Evolutionary conservation across 1,140 invertebrate genomes (phyloP), one percentile per base, ranked within the genome.

Genomic region (Pinna nobilis): DNA sequence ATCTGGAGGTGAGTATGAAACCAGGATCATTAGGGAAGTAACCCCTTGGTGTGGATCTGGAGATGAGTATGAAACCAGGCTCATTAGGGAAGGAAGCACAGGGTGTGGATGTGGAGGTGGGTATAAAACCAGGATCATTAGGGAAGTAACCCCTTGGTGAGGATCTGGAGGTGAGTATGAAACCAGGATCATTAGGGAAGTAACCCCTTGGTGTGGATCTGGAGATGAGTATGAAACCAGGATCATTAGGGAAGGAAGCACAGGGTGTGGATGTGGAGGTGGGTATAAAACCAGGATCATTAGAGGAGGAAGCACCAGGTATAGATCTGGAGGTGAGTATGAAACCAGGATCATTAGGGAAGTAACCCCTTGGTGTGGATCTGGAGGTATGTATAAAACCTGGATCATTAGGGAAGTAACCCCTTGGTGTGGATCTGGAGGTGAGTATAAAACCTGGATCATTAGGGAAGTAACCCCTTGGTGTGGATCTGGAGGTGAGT

Each of bases 21-120:
- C 83, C 84, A 25, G 90, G 90, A 7, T 90, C 90, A 6, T 88
- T 91, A 82, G 91, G 91, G 9, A 90, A 89, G 77, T 70, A 88
- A 41, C 71, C 84, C 30, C 88, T 88, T 15, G 89, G 88, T 0
- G 65, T 86, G 47, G 82, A 88, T 69, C 3, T 88, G 1, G 69
- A 82, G 78, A 80, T 88, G 25, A 60, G 81, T n/a, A 84, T 84
- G 35, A 87, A 87, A 65, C 83, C 84, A 25, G 90, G 90, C 5
- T 90, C 90, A 6, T 88, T 91, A 82, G 91, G 91, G 9, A 90
- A 89, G 77, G 71, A 88, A 41, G 73, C 84, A 32, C 88, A 88
- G 15, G 89, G 88, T 0, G 65, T 86, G 47, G 82, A 88, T 69
- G 2, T 88, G 1, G 69, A 82, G 78, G 86, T 87, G 68, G 33